Base-by-base conservation (phyloP, 1,140 invertebrate genomes). In the Acromyrmex heyeri region DNA sequence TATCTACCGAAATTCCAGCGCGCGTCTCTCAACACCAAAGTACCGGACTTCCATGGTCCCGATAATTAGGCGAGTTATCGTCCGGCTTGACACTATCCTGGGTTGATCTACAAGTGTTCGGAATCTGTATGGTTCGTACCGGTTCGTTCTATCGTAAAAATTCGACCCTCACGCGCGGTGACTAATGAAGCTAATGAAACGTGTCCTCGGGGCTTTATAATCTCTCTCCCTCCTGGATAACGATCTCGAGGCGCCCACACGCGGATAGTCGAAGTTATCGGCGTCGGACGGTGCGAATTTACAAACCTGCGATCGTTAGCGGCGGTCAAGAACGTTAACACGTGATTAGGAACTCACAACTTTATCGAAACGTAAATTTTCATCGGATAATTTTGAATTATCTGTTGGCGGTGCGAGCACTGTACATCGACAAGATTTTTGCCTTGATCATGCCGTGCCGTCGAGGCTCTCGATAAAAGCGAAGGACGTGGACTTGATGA, bases 61-160 rank as follows among this genome's bases (percentile, higher is more conserved):
- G 87, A 86, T 88, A 91, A 91, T 91, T 91, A 90, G 86, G 72
- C 77, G 90, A 82, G 81, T 86, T 89, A 91, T 88, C 88, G 88
- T 90, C 38, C 87, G 78, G 65, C 82, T 85, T 86, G 82, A 69
- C 85, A 77, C 77, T 91, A 89, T 90, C 90, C 57, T 65, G 50
- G 10, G 18, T 21, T 72, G 75, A 91, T 91, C 90, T 92, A 92
- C 89, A 90, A 85, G 85, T 81, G 85, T 90, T 92, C 62, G 86
- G 85, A 90, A 91, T 90, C 88, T 75, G 82, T 88, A 90, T 62
- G 70, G 72, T 79, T 75, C 59, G 69, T 86, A 86, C 76, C 86
- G 53, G 79, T 65, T 62, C 48, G 70, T 86, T 78, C 55, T 77
- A 34, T 83, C 88, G 88, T 88, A 90, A 90, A 91, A 86, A 88